Percentiles rank a stretch among this genome's conserved stretches.
phyloP scores from a whole-genome alignment of 2,797 vertebrate species.

The Protosalanx chinensis region DNA sequence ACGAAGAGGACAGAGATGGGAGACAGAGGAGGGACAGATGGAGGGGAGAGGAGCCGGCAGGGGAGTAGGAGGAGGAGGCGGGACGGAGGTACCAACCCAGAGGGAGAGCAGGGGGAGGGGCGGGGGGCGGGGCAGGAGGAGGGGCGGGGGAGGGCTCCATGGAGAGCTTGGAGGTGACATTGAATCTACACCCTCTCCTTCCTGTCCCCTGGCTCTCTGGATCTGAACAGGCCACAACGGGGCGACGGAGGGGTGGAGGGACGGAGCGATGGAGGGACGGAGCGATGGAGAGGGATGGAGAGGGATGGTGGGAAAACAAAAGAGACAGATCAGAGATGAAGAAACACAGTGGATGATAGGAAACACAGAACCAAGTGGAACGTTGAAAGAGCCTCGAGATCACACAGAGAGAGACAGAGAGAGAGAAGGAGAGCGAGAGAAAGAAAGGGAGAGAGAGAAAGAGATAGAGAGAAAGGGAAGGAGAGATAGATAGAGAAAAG shows the following conservation, averaged over 20 bases:
- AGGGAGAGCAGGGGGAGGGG: conserved; percentile 42
- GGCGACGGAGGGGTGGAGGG: conserved; percentile 14
- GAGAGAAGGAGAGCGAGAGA: not conserved
- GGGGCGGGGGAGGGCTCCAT: conserved; percentile 58
- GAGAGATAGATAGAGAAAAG: not conserved
- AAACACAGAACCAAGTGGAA: not conserved
- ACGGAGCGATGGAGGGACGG: conserved; percentile 16
- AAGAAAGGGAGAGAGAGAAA: not conserved
- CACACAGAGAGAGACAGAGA: not conserved
- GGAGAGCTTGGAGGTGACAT: conserved; percentile 66
- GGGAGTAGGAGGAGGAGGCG: not conserved
- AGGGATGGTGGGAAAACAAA: conserved; percentile 5
- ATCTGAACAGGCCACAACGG: conserved; percentile 27
- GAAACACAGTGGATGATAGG: not conserved
- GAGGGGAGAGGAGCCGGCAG: not conserved
- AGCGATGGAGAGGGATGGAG: not conserved
- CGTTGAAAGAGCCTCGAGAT: not conserved
- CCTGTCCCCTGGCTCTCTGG: conserved; percentile 50
- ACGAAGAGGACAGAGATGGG: not conserved
- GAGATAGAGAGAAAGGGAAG: not conserved
- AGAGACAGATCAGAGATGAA: not conserved
- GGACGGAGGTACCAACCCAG: conserved; percentile 46
- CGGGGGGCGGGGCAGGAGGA: conserved; percentile 43
- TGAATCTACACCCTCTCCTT: conserved; percentile 63
- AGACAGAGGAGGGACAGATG: not conserved